Conservation (phyloP, 2,113 vertebrate species). For the Gracilinanus agilis region DNA sequence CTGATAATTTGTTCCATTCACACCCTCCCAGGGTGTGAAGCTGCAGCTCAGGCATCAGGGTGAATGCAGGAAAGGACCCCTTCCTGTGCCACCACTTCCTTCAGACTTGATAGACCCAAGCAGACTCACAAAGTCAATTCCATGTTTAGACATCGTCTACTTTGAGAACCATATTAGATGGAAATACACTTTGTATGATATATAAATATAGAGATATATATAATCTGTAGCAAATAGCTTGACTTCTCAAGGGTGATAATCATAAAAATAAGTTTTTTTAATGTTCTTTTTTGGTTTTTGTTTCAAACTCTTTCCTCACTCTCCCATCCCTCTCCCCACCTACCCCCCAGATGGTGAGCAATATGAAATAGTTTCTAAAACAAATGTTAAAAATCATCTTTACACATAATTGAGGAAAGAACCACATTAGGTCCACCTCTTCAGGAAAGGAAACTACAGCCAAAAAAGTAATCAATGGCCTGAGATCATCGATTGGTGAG, state of each 20-base stretch:
- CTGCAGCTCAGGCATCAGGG: constrained; percentile 51
- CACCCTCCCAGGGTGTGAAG: constrained; percentile 67
- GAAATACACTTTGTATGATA: neutral
- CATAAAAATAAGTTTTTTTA: too few species aligned
- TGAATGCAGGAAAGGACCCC: neutral
- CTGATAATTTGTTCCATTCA: constrained; percentile 85
- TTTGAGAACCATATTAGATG: neutral
- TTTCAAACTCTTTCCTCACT: too few species aligned
- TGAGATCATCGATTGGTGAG: neutral
- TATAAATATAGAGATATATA: too few species aligned
- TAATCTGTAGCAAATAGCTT: neutral
- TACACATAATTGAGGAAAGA: neutral
- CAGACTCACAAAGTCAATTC: neutral
- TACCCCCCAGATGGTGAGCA: too few species aligned
- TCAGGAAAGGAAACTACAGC: neutral
- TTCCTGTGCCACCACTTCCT: neutral
- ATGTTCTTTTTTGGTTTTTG: too few species aligned
- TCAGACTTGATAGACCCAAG: neutral
- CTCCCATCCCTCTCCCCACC: too few species aligned
- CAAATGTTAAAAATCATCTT: neutral
- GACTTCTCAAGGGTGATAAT: neutral
- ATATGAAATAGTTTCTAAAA: neutral
- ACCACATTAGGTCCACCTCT: neutral
- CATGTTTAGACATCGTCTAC: neutral
- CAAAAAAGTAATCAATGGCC: neutral